Evolutionary conservation across 92 coral and sea anemone genomes (phyloP), one percentile per base, ranked within the genome.

Genomic region (Chrysogorgia sp.): DNA sequence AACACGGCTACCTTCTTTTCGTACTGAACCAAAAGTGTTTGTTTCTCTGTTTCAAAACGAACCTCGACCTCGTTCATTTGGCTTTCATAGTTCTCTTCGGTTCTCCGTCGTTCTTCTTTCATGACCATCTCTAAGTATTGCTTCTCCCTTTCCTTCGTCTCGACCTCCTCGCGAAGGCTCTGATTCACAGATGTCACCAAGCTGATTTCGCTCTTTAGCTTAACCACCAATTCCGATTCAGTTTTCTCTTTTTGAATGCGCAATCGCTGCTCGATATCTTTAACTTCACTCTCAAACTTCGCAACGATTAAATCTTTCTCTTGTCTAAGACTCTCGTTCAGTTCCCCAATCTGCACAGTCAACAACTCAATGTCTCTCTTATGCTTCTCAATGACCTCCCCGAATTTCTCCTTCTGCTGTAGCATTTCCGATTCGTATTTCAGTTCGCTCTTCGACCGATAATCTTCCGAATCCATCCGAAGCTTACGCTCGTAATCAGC

Each of bases 281-380:
- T 88, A 10, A 92, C 79, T 74, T 96, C 99, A 62, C 86, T 83
- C 58, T 96, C 99, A 64, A 96, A 96, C 67, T 84, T 92, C 15
- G 79, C 86, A 67, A 96, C 84, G 15, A 96, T 90, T 1, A 85
- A 81, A 29, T 96, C 99, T 63, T 96, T 96, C 63, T 96, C 99
- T 28, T 89, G 92, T 63, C 65, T 84, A 24, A 96, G 86, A 62
- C 87, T 92, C 75, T 92, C 99, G 67, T 96, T 96, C 32, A 92
- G 74, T 74, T 96, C 99, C 71, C 83, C 72, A 60, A 96, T 75
- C 67, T 96, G 99, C 55, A 82, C 31, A 10, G 99, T 96, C 67
- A 96, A 87, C 63, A 88, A 89, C 31, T 90, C 71, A 47, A 96
- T 92, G 69, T 92, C 97, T 19, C 70, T 79, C 76, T 96, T 96